Base-by-base conservation (phyloP, 2,888 invertebrate species). In the Drosophila maculinotata region DNA sequence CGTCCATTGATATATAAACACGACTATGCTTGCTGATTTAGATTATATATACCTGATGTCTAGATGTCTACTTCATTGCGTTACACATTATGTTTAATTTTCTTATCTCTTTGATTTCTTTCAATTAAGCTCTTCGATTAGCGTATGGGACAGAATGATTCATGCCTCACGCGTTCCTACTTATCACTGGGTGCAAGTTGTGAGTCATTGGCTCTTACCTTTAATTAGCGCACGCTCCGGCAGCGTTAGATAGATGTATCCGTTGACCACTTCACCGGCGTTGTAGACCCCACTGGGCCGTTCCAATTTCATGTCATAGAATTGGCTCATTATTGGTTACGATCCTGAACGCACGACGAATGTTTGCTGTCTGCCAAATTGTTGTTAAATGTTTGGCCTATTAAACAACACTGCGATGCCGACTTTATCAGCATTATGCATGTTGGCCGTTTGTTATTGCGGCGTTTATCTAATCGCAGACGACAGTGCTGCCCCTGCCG, bases 181-280 rank as follows among this genome's bases (percentile, higher is more conserved):
- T 62, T 60, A 44, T 65, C 47, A 31, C 4, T 14, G 15, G 38
- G 12, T 2, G 26, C 33, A 15, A n/a, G 6, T 12, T 1, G 4
- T 87, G 88, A 83, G 49, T 87, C 76, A 84, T 69, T 7, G 26
- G 15, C 12, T 3, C 26, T 47, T 38, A 90, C 89, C 88, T 89
- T 81, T 90, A 15, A 90, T 69, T 35, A 89, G 56, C 7, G 76
- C 60, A n/a, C 80, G 79, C 28, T 85, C 76, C 36, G 67, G 47
- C 15, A 79, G 63, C 10, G 72, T 72, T 25, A 81, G 23, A 26
- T 62, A 52, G 8, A 89, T 69, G 7, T 59, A 62, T 0, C 90
- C 89, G 30, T 75, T 81, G 25, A 90, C 69, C 10, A 69, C 76
- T 23, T 90, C 88, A 1, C 89, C 89, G n/a, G 89, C 76, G 5